Evolutionary conservation across 2,888 invertebrate genomes (phyloP).

Genomic region (Drosophila stalkeri): DNA sequence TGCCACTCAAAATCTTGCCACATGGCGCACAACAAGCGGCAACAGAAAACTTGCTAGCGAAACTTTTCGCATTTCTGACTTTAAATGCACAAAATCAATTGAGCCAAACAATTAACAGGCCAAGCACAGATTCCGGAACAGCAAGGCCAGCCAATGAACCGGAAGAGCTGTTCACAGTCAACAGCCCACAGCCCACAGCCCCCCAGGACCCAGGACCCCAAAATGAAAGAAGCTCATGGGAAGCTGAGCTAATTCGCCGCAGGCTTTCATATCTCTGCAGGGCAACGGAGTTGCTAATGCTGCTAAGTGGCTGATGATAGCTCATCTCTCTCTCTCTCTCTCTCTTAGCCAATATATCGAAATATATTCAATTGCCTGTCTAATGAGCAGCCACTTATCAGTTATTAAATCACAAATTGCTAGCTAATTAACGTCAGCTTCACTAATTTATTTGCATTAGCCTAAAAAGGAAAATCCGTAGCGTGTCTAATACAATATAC

Average conservation of each 20-base stretch:
- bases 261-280: slow-evolving; percentile 38
- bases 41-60: slow-evolving; percentile 39
- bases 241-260: slow-evolving; percentile 33
- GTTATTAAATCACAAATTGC: slow-evolving; percentile 44
- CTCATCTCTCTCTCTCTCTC: slow-evolving; percentile 7
- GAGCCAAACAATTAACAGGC: slow-evolving; percentile 72
- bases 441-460: slow-evolving; percentile 35
- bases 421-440: slow-evolving; percentile 39
- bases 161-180: slow-evolving; percentile 39
- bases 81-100: slow-evolving; percentile 66
- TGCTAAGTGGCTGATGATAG: slow-evolving; percentile 14
- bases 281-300: background rate
- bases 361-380: slow-evolving; percentile 24
- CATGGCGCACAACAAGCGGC: slow-evolving; percentile 30
- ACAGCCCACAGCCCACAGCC: background rate
- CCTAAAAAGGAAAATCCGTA: slow-evolving; percentile 11
- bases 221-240: slow-evolving; percentile 5
- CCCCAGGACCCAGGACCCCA: no score
- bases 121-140: slow-evolving; percentile 67
- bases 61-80: slow-evolving; percentile 60
- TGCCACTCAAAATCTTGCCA: slow-evolving; percentile 44
- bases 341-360: slow-evolving; percentile 26
- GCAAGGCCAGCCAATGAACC: slow-evolving; percentile 60
- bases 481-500: background rate
- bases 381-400: slow-evolving; percentile 30